phyloP scores from a whole-genome alignment of 2,797 vertebrate genomes.

The Onychomys torridus region DNA sequence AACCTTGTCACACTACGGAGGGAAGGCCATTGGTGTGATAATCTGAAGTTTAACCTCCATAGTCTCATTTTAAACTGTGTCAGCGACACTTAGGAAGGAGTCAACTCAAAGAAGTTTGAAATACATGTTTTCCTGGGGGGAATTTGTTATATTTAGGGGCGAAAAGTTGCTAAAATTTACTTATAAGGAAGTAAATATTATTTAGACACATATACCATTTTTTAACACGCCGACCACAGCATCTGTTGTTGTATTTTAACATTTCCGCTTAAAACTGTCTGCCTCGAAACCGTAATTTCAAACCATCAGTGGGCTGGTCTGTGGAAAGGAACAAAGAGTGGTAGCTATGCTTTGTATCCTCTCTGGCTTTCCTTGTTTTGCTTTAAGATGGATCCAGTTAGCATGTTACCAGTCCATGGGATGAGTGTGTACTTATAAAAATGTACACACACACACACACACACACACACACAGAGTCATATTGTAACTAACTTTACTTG shows the following conservation, averaged over 20 bases:
- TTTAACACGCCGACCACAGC: constrained; percentile 13
- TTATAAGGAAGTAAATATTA: constrained; percentile 65
- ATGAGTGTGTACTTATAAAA: background rate
- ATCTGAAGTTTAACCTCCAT: background rate
- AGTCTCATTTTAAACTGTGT: background rate
- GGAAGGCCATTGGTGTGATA: background rate
- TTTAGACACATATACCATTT: constrained; percentile 13
- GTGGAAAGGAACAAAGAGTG: background rate
- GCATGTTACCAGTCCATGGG: background rate
- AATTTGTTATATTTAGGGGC: constrained; percentile 12
- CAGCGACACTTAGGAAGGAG: background rate
- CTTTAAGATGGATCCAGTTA: background rate
- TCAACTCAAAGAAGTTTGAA: background rate
- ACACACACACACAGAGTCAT: background rate
- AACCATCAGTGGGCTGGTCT: background rate
- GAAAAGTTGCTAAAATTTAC: constrained; percentile 72
- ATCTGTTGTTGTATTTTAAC: constrained; percentile 51
- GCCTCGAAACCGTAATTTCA: background rate
- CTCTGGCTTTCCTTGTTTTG: background rate
- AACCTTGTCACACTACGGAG: background rate
- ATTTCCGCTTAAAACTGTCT: constrained; percentile 34
- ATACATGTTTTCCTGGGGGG: background rate
- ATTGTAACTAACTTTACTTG: background rate
- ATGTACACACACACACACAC: too few relatives aligned
- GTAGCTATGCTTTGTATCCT: rapidly evolving